These are phyloP conservation scores for Planococcus citri DNA, from an alignment of 1,140 invertebrate genomes.

Conservation along the genomic window DNA sequence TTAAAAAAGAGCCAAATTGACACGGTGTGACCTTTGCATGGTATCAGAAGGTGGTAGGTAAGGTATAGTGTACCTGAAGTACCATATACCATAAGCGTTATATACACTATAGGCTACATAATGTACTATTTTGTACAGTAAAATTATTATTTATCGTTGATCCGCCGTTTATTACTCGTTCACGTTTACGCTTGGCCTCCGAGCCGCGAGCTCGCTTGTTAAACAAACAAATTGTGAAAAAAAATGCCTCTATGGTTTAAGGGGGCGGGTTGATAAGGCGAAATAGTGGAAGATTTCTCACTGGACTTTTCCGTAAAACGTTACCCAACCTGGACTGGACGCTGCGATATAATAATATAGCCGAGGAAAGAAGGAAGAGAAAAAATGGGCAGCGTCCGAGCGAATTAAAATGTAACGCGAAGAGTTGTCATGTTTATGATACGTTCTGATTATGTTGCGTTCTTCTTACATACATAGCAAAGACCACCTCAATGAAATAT, in stretches of 20 bases:
- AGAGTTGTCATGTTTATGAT: conserved; percentile 10
- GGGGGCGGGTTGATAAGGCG: neutral
- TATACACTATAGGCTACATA: too few species aligned
- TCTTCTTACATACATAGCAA: neutral
- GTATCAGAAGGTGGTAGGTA: too few species aligned
- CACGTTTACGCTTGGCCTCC: too few species aligned
- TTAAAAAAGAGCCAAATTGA: too few species aligned
- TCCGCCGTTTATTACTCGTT: too few species aligned
- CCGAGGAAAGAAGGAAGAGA: neutral
- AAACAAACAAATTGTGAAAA: conserved; percentile 1
- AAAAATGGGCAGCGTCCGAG: neutral
- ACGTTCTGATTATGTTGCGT: conserved; percentile 17
- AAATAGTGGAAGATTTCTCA: conserved; percentile 17
- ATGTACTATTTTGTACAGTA: too few species aligned
- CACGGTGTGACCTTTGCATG: too few species aligned
- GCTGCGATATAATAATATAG: conserved; percentile 6
- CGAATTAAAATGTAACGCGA: conserved; percentile 17
- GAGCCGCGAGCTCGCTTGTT: neutral
- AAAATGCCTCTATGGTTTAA: too few species aligned
- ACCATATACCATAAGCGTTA: too few species aligned
- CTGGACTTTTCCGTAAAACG: neutral
- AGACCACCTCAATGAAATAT: conserved; percentile 15
- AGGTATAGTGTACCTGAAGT: too few species aligned
- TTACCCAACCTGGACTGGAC: neutral
- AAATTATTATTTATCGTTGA: too few species aligned